Evolutionary conservation across 2,797 vertebrate genomes (phyloP).

Genomic region (Myiothlypis chrysogaster): DNA sequence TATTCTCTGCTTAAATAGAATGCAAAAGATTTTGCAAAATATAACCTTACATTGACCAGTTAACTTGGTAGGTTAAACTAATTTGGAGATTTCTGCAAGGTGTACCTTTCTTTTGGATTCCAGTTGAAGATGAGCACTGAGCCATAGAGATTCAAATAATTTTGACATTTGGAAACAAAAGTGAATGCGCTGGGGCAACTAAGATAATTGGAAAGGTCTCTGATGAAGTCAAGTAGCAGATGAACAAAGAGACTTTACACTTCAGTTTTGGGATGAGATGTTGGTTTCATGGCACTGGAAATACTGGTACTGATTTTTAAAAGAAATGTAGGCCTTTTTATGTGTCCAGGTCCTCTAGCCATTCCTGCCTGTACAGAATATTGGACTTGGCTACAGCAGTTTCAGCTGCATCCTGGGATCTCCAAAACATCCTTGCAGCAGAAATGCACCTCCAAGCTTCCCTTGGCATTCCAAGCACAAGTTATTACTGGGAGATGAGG

Average conservation of each 20-base stretch:
- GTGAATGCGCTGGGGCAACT: not conserved
- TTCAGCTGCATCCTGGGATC: not conserved
- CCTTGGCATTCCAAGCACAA: not conserved
- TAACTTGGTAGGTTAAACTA: not conserved
- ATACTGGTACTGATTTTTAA: not conserved
- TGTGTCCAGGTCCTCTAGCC: not conserved
- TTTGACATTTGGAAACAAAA: not conserved
- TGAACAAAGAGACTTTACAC: not conserved
- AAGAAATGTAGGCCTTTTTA: not conserved
- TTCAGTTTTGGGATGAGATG: not conserved
- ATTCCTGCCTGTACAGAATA: not conserved
- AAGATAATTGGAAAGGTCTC: not conserved
- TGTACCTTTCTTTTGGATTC: not conserved
- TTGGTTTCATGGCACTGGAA: not conserved
- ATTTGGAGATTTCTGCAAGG: not conserved
- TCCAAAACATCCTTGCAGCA: not conserved
- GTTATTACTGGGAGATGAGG: not conserved
- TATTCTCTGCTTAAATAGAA: not conserved
- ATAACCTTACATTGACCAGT: not conserved
- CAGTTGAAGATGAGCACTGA: not conserved
- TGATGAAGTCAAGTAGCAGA: not conserved
- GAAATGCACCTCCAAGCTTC: not conserved
- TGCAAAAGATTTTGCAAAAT: not conserved
- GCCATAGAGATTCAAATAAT: not conserved
- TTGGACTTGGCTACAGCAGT: not conserved